A percentile compares a stretch with the other conserved stretches of the same genome.
phyloP scores from a whole-genome alignment of 2,888 invertebrate species.

The Drosophila prolongata region DNA sequence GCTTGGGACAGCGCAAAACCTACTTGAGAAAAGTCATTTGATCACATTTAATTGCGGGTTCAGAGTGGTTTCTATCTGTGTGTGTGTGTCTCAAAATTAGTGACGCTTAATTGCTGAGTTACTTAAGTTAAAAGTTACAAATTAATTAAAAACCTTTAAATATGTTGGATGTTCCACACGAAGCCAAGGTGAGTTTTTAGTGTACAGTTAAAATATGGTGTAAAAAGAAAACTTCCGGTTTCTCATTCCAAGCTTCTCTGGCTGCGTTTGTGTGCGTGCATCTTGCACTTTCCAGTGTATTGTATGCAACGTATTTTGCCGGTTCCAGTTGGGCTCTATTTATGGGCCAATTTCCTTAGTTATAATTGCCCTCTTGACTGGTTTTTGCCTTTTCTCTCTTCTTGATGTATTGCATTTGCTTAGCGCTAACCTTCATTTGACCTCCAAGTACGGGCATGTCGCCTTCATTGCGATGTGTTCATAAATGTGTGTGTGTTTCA shows the following conservation, averaged over 20 bases:
- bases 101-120: slow-evolving; percentile 19
- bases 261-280: slow-evolving; percentile 27
- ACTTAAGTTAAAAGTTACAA: slow-evolving; percentile 4
- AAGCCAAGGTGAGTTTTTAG: slow-evolving; percentile 77
- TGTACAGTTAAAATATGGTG: not conserved
- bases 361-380: slow-evolving; percentile 35
- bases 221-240: not conserved
- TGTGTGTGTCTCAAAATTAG: slow-evolving; percentile 20
- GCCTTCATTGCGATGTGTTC: slow-evolving; percentile 15
- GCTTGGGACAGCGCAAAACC: slow-evolving; percentile 2
- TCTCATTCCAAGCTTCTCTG: slow-evolving; percentile 6
- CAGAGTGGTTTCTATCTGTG: slow-evolving; percentile 6
- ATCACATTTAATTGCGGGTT: slow-evolving; percentile 29
- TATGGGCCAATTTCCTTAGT: slow-evolving; percentile 28
- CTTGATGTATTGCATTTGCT: slow-evolving; percentile 40
- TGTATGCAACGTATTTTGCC: slow-evolving; percentile 42
- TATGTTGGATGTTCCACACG: slow-evolving; percentile 83
- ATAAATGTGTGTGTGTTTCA: slow-evolving; percentile 18
- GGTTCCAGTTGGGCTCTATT: slow-evolving; percentile 34
- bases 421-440: slow-evolving; percentile 75
- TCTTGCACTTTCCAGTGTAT: slow-evolving; percentile 41
- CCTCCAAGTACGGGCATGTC: slow-evolving; percentile 60
- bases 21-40: slow-evolving; percentile 25
- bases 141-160: slow-evolving; percentile 11
- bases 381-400: slow-evolving; percentile 40